Conservation (phyloP, 2,888 invertebrate species). For the Nephrotoma guestfalica region DNA sequence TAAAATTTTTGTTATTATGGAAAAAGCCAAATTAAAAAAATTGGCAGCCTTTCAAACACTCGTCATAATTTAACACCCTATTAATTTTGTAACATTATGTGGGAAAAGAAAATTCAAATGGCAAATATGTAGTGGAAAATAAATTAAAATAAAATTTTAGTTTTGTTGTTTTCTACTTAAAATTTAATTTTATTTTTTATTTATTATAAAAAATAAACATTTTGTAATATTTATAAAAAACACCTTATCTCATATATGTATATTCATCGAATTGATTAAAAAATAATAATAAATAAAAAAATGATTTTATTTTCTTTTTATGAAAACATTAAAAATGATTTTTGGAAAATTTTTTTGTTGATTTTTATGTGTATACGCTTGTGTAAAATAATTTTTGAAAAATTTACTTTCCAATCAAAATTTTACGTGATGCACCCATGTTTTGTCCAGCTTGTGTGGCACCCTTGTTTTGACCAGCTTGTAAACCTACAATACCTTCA, state of each 20-base stretch:
- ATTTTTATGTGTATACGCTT: neutral
- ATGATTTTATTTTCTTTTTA: neutral
- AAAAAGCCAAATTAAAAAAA: neutral
- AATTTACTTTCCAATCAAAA: conserved; percentile 40
- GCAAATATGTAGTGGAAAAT: neutral
- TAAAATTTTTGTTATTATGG: neutral
- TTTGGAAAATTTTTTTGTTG: neutral
- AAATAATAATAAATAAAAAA: neutral
- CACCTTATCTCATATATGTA: neutral
- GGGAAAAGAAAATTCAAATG: neutral
- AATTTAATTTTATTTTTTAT: neutral
- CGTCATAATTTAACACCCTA: neutral
- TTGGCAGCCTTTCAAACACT: neutral
- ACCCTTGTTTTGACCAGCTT: conserved; percentile 93
- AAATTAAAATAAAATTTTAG: neutral
- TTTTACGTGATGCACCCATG: conserved; percentile 80
- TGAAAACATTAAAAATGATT: neutral
- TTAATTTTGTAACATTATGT: neutral
- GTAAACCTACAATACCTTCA: conserved; percentile 79
- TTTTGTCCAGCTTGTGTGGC: conserved; percentile 86
- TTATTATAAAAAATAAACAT: neutral
- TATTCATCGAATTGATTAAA: neutral
- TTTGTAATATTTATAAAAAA: neutral
- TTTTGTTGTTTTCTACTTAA: neutral
- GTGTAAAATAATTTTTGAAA: neutral